Conservation (phyloP, 2,888 invertebrate genomes). For the Chironomus tentans region DNA sequence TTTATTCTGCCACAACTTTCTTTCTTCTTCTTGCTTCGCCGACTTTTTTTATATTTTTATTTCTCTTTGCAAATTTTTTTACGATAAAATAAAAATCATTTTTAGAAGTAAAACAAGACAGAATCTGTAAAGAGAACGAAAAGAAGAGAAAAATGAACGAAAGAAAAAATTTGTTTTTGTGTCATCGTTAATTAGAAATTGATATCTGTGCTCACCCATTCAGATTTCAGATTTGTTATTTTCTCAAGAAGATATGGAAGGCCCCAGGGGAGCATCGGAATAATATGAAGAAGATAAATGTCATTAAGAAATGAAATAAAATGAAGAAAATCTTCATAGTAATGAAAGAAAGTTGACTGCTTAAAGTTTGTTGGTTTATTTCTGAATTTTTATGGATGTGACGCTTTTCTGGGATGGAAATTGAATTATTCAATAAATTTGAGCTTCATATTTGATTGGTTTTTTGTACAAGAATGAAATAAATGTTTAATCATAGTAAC, state of each 20-base stretch:
- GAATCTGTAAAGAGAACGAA: neutral
- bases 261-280: neutral
- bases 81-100: neutral
- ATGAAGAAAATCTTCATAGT: neutral
- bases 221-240: neutral
- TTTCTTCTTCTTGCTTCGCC: neutral
- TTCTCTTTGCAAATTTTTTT: neutral
- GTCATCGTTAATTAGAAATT: slow-evolving; percentile 13
- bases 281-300: neutral
- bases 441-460: too few species aligned
- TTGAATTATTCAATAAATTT: too few species aligned
- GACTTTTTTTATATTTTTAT: neutral
- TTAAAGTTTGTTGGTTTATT: too few species aligned
- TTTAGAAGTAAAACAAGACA: too few species aligned
- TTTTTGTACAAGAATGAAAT: too few species aligned
- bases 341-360: neutral
- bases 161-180: neutral
- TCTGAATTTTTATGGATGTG: too few species aligned
- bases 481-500: too few species aligned
- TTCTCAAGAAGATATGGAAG: neutral
- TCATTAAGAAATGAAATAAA: neutral
- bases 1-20: neutral
- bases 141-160: neutral
- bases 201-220: slow-evolving; percentile 4
- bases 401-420: too few species aligned